phyloP scores from a whole-genome alignment of 2,113 vertebrate species.

The Corythaeola cristata region DNA sequence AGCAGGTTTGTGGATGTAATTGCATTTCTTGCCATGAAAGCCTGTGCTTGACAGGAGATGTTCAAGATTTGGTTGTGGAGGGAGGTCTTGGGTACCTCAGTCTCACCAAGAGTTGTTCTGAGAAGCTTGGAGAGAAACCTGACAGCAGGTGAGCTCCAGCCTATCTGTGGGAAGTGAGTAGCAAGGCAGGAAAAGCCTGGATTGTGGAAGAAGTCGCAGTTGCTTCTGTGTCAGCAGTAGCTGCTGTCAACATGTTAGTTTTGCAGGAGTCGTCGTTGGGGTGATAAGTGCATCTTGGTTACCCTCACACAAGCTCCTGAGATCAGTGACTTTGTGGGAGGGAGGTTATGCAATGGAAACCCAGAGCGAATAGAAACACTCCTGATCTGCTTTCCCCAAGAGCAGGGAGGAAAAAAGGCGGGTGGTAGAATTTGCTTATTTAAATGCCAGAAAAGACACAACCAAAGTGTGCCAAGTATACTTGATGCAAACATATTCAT shows the following conservation, averaged over 20 bases:
- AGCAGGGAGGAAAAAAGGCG: background rate
- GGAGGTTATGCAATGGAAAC: background rate
- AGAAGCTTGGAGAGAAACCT: background rate
- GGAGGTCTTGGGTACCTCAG: background rate
- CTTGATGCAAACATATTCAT: background rate
- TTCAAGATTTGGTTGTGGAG: background rate
- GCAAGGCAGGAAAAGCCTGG: background rate
- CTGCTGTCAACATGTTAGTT: background rate
- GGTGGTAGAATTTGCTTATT: background rate
- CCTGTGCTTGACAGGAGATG: background rate
- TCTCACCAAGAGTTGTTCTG: background rate
- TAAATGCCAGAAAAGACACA: background rate
- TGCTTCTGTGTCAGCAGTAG: background rate
- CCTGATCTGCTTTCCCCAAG: background rate
- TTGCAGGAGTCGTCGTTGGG: background rate
- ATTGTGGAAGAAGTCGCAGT: background rate
- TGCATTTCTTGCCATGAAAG: background rate
- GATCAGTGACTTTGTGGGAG: background rate
- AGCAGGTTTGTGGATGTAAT: background rate
- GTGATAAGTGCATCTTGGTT: background rate
- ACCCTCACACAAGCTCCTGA: background rate
- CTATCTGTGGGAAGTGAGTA: background rate
- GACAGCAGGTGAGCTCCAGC: background rate
- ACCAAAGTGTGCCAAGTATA: background rate
- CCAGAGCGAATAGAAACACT: background rate